Evolutionary conservation across 2,888 invertebrate species (phyloP), one percentile per base, ranked within the genome.

Genomic region (Chamaedrilus cognettii): DNA sequence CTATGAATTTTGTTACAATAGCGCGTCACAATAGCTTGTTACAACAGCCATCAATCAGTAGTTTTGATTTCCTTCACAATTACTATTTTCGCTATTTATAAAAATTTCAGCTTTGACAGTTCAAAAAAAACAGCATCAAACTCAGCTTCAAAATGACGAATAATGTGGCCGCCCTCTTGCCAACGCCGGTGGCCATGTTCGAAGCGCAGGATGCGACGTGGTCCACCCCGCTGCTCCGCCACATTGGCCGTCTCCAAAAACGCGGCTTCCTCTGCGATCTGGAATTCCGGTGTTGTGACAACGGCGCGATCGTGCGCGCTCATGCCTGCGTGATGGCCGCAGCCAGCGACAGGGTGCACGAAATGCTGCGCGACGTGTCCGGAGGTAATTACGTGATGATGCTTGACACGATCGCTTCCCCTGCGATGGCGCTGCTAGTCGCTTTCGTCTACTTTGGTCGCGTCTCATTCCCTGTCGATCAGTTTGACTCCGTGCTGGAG

Each of bases 301-400:
- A 56, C 23, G 66, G 61, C 11, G n/a, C 49, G 31, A 15, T 55
- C 28, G 34, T 66, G 30, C 32, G 34, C 5, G 66, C 66, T 3
- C 66, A 66, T 49, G 63, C 63, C 23, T 61, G 61, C 23, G 63
- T 62, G 2, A 28, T 66, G 3, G 62, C 66, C 19, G 62, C 63
- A 2, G 66, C 63, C 5, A 66, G 66, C 51, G 19, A 62, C 1
- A 30, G 31, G n/a, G 34, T 62, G 19, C 49, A 51, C 7, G 19
- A 4, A 23, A 30, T 51, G 23, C 33, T 62, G 31, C 19, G 31
- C 2, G 51, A 50, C 50, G 51, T 51, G n/a, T 26, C 31, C 19
- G 32, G 32, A 30, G 50, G 50, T 15, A 50, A 51, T 4, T 62
- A 62, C 28, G 34, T 50, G 1, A 28, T 62, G 19, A 30, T 19